These are phyloP conservation scores for Phaonia tiefii DNA, from an alignment of 2,888 invertebrate species.

Conservation along the genomic window DNA sequence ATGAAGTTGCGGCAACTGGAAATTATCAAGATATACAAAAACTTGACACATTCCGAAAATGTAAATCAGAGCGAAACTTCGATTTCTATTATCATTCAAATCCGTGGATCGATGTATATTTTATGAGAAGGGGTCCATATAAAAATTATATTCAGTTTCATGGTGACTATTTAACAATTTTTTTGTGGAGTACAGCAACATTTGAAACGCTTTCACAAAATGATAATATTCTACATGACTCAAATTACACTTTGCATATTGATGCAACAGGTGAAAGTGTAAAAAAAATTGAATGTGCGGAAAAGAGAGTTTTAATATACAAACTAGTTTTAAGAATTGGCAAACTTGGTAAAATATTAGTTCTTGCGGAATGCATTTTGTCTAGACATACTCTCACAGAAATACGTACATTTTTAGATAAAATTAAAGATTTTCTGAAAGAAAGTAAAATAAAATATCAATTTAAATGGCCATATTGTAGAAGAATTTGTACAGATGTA, in stretches of 20 bases:
- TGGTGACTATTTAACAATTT: background rate
- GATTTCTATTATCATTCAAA: slow-evolving; percentile 9
- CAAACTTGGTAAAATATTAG: no score
- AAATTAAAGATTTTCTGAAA: background rate
- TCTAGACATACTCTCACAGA: background rate
- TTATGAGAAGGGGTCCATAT: slow-evolving; percentile 13
- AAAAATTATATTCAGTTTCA: background rate
- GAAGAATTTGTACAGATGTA: slow-evolving; percentile 6
- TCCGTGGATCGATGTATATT: background rate
- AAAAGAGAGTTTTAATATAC: no score
- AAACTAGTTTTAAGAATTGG: no score
- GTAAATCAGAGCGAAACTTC: background rate
- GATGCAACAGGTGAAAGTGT: no score
- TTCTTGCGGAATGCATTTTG: slow-evolving; percentile 1
- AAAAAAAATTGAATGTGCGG: no score
- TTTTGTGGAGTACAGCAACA: background rate
- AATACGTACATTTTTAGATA: no score
- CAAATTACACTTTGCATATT: background rate
- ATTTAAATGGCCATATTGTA: slow-evolving; percentile 8
- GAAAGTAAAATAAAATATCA: background rate
- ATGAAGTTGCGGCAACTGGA: slow-evolving; percentile 18
- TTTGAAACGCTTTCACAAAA: no score
- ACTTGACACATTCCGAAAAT: slow-evolving; percentile 23
- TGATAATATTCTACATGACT: background rate
- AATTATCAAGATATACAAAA: slow-evolving; percentile 31